Conservation (phyloP, 2,888 invertebrate genomes). For the Apotomis turbidana region DNA sequence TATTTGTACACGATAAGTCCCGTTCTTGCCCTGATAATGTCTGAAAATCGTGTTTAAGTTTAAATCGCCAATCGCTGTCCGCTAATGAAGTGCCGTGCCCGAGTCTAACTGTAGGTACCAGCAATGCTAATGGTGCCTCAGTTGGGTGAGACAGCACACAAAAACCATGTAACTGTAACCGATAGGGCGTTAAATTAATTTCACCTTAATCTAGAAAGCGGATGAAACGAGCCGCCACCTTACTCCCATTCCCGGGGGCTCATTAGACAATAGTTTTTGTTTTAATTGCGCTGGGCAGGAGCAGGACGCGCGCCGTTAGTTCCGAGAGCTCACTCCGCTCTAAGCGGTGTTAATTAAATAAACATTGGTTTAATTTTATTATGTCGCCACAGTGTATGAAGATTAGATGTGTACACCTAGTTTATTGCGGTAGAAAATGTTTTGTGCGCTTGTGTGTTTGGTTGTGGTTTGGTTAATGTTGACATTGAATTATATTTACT, state of each 20-base stretch:
- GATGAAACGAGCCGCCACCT: constrained; percentile 33
- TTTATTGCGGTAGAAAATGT: no score
- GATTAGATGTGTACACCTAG: neutral
- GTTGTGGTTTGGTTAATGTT: no score
- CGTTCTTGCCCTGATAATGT: no score
- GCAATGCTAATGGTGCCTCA: constrained; percentile 27
- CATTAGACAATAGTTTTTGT: constrained; percentile 56
- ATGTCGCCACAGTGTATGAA: constrained; percentile 19
- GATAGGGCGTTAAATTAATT: constrained; percentile 40
- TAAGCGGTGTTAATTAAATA: constrained; percentile 35
- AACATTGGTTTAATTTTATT: constrained; percentile 33
- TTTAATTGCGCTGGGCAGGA: constrained; percentile 58
- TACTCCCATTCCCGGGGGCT: constrained; percentile 36
- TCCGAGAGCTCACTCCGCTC: constrained; percentile 43
- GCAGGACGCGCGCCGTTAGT: constrained; percentile 56
- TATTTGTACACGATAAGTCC: no score
- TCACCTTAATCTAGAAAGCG: constrained; percentile 41
- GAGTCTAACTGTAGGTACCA: neutral
- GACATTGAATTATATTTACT: no score
- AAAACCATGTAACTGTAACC: constrained; percentile 37
- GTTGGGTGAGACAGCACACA: constrained; percentile 29
- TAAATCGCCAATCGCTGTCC: neutral
- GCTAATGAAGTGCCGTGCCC: neutral
- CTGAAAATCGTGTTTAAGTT: no score
- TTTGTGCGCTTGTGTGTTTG: no score